Evolutionary conservation across 2,113 vertebrate genomes (phyloP).

Genomic region (Crotalus tigris): DNA sequence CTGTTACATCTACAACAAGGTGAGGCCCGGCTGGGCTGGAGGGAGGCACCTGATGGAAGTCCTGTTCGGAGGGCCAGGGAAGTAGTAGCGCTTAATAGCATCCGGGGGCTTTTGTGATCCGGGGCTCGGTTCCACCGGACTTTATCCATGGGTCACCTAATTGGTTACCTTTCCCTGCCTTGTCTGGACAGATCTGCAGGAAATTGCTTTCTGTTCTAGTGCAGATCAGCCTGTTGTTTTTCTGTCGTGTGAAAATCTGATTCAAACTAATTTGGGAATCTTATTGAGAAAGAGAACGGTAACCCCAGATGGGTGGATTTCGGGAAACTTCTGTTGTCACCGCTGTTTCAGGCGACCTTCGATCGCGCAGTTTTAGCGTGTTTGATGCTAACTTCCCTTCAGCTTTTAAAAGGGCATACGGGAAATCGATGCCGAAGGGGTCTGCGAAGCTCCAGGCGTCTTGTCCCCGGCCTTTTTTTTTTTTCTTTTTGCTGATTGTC

Average conservation of each 20-base stretch:
- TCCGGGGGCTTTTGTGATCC: background rate
- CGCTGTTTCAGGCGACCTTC: background rate
- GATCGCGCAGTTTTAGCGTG: accelerated
- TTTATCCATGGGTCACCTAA: background rate
- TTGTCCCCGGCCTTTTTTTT: too few relatives aligned
- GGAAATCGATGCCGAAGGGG: background rate
- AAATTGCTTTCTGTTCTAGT: background rate
- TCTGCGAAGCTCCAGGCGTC: background rate
- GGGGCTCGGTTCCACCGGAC: too few relatives aligned
- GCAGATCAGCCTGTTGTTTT: background rate
- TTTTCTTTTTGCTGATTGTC: too few relatives aligned
- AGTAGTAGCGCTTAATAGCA: too few relatives aligned
- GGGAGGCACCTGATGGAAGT: background rate
- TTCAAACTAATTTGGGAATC: background rate
- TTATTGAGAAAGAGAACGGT: background rate
- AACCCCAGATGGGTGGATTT: background rate
- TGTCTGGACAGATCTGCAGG: background rate
- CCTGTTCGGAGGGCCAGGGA: too few relatives aligned
- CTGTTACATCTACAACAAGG: constrained; percentile 97
- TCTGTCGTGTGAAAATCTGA: accelerated
- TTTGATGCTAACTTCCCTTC: background rate
- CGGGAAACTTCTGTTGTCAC: background rate
- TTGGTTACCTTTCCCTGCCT: accelerated
- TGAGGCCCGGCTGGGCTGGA: constrained; percentile 35
- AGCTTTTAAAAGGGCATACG: accelerated